These are phyloP conservation scores for Octopus bimaculoides DNA, from an alignment of 1,140 invertebrate species.

Conservation along the genomic window DNA sequence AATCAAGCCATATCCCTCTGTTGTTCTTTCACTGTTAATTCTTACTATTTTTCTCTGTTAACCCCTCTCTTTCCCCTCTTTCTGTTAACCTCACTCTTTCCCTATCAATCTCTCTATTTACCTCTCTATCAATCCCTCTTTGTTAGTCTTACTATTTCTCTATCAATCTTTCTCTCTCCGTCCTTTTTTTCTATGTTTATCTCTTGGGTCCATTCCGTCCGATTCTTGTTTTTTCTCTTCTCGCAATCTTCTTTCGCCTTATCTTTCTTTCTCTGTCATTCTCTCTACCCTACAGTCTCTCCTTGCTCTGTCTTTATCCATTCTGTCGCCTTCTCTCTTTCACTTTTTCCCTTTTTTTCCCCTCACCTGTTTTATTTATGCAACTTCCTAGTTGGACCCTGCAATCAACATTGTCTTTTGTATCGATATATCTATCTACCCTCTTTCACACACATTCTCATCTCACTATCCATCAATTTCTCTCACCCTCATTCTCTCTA, in stretches of 20 bases:
- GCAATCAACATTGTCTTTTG: no score
- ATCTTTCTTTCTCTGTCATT: neutral
- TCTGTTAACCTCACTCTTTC: neutral
- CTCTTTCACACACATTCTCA: no score
- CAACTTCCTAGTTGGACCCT: no score
- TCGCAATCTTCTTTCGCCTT: neutral
- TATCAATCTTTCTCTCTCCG: neutral
- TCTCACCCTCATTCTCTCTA: no score
- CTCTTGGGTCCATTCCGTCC: neutral
- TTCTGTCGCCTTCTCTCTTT: neutral
- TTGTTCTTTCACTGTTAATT: no score
- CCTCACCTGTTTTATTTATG: no score
- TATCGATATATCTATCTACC: no score
- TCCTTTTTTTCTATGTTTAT: neutral
- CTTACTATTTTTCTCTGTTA: no score
- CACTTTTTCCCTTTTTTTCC: neutral
- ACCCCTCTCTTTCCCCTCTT: neutral
- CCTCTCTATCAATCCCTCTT: neutral
- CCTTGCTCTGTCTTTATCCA: neutral
- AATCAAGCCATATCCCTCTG: no score
- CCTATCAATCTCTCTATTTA: neutral
- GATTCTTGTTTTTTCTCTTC: neutral
- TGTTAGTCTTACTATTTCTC: neutral
- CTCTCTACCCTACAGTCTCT: neutral
- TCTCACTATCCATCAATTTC: no score